phyloP scores from a whole-genome alignment of 1,140 invertebrate species.

The Lethocerus indicus region DNA sequence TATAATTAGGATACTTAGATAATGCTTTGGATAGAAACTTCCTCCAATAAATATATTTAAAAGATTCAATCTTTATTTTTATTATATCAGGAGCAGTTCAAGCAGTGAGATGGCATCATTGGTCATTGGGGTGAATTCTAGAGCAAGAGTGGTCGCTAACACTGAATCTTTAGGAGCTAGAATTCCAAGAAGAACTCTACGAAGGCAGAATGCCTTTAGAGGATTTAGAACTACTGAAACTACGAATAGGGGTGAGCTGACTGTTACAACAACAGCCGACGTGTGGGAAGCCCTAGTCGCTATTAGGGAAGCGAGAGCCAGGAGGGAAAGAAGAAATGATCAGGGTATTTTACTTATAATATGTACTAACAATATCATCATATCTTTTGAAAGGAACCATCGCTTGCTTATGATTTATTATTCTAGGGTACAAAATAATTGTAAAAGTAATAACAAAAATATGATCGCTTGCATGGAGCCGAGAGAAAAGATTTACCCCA shows the following conservation, averaged over 20 bases:
- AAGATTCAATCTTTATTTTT: too few species aligned
- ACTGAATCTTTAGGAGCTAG: constrained; percentile 13
- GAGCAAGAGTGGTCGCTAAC: constrained; percentile 13
- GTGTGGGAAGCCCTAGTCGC: constrained; percentile 48
- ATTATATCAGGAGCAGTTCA: background rate
- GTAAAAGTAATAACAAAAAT: background rate
- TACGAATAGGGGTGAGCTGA: constrained; percentile 22
- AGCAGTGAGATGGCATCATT: constrained; percentile 6
- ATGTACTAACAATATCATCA: too few species aligned
- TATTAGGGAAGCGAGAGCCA: constrained; percentile 39
- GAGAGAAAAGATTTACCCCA: too few species aligned
- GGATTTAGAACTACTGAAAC: constrained; percentile 16
- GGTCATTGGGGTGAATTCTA: constrained; percentile 19
- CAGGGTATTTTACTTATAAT: background rate
- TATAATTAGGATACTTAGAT: too few species aligned
- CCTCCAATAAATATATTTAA: too few species aligned
- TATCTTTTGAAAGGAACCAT: too few species aligned
- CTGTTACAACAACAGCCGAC: constrained; percentile 33
- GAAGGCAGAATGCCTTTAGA: constrained; percentile 13
- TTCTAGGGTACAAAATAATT: too few species aligned
- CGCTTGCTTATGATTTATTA: too few species aligned
- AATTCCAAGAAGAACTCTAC: constrained; percentile 2
- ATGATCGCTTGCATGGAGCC: too few species aligned
- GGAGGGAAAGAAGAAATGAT: constrained; percentile 28
- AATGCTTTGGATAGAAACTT: too few species aligned